Percentiles rank a stretch among this genome's conserved stretches.
phyloP scores from a whole-genome alignment of 2,888 invertebrate species.

The Orthosia cruda region DNA sequence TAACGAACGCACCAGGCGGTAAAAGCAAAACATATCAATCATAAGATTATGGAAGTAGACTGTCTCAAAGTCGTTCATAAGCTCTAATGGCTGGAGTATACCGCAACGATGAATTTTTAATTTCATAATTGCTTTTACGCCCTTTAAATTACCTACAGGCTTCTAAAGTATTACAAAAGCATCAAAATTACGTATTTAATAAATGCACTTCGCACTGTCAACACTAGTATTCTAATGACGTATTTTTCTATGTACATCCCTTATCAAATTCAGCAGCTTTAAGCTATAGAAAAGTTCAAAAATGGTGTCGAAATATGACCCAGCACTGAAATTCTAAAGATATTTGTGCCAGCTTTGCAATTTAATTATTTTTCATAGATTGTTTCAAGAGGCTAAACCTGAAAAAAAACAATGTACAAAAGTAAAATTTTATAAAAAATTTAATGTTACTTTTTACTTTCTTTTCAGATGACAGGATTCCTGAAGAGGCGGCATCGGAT shows the following conservation, averaged over 20 bases:
- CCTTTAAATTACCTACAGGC: not conserved
- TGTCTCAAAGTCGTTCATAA: not conserved
- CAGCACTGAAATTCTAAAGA: not conserved
- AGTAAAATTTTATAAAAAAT: not conserved
- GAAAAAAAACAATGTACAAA: not conserved
- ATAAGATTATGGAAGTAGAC: not conserved
- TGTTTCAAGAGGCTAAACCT: not conserved
- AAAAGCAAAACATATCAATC: slow-evolving; percentile 14
- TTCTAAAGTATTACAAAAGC: slow-evolving; percentile 5
- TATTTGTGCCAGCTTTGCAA: not conserved
- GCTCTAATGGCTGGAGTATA: slow-evolving; percentile 2
- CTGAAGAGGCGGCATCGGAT: slow-evolving; percentile 86
- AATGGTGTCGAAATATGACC: not conserved
- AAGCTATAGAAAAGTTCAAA: not conserved
- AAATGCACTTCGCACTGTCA: not conserved
- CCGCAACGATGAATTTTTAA: not conserved
- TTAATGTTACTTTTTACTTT: slow-evolving; percentile 48
- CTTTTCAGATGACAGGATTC: slow-evolving; percentile 90
- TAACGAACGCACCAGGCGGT: not conserved
- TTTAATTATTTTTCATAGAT: not conserved
- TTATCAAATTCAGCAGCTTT: slow-evolving; percentile 10
- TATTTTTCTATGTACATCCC: not conserved
- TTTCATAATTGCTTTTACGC: not conserved
- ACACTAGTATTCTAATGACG: not conserved
- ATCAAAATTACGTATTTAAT: not conserved